These are phyloP conservation scores for Lota lota DNA, from an alignment of 2,113 vertebrate species.

Conservation along the genomic window DNA sequence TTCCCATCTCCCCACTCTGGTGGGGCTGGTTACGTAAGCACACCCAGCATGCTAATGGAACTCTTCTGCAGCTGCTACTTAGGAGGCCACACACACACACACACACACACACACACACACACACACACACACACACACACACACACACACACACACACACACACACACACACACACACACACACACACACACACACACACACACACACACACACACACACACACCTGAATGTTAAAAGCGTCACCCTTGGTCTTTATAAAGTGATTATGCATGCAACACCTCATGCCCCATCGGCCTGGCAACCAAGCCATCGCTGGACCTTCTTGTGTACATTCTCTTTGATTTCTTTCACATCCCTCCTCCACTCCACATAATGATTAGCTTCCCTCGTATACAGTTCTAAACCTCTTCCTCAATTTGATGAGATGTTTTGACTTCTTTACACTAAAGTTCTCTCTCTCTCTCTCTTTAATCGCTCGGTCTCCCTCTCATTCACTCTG, in stretches of 20 bases:
- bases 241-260: slow-evolving; percentile 47
- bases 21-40: slow-evolving; percentile 52
- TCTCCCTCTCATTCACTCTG: slow-evolving; percentile 15
- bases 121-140: slow-evolving; percentile 19
- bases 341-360: too few relatives aligned
- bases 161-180: slow-evolving; percentile 21
- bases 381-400: too few relatives aligned
- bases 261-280: slow-evolving; percentile 64
- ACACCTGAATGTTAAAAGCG: slow-evolving; percentile 45
- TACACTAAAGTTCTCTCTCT: not conserved
- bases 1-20: slow-evolving; percentile 49
- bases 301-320: slow-evolving; percentile 29
- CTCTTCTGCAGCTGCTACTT: slow-evolving; percentile 61
- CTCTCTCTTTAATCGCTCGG: not conserved
- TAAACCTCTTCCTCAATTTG: too few relatives aligned
- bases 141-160: slow-evolving; percentile 22
- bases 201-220: slow-evolving; percentile 18
- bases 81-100: slow-evolving; percentile 27
- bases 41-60: slow-evolving; percentile 69
- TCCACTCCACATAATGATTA: too few relatives aligned
- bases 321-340: too few relatives aligned
- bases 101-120: slow-evolving; percentile 19
- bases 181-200: slow-evolving; percentile 29
- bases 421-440: too few relatives aligned
- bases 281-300: slow-evolving; percentile 27